Conservation (phyloP, 2,888 invertebrate genomes). For the Achlya flavicornis region DNA sequence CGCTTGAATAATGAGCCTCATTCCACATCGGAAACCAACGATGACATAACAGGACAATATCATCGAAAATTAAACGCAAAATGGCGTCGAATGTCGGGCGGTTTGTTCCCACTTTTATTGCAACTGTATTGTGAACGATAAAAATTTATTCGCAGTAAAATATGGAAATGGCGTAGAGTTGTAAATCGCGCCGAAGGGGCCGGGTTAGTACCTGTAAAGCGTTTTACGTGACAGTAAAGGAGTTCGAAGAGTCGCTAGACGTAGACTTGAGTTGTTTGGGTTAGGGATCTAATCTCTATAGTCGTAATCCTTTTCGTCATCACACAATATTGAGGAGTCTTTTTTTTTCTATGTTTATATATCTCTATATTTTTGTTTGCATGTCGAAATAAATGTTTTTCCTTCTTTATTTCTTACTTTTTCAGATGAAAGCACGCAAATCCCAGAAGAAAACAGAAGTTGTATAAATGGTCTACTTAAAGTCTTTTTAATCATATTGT, state of each 20-base stretch:
- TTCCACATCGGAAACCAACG: background rate
- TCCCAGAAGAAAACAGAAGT: background rate
- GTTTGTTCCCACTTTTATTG: conserved; percentile 34
- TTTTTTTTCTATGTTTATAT: no score
- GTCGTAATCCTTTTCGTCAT: no score
- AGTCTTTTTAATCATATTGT: background rate
- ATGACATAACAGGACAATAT: conserved; percentile 6
- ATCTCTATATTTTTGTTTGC: no score
- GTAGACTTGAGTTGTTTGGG: background rate
- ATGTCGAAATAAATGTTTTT: no score
- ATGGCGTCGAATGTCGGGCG: conserved; percentile 10
- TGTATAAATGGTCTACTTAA: background rate
- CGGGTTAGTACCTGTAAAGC: conserved; percentile 37
- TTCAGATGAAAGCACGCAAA: no score
- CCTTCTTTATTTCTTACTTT: no score
- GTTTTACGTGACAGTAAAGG: conserved; percentile 28
- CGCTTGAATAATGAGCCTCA: conserved; percentile 10
- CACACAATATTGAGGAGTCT: no score
- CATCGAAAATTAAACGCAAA: conserved; percentile 9
- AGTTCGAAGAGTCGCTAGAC: conserved; percentile 1
- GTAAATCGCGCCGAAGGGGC: conserved; percentile 13
- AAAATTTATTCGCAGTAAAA: conserved; percentile 39
- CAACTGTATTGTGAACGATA: conserved; percentile 33
- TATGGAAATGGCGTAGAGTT: conserved; percentile 23
- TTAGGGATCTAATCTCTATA: no score